Conservation (phyloP, 2,113 vertebrate species). For the Tichodroma muraria region DNA sequence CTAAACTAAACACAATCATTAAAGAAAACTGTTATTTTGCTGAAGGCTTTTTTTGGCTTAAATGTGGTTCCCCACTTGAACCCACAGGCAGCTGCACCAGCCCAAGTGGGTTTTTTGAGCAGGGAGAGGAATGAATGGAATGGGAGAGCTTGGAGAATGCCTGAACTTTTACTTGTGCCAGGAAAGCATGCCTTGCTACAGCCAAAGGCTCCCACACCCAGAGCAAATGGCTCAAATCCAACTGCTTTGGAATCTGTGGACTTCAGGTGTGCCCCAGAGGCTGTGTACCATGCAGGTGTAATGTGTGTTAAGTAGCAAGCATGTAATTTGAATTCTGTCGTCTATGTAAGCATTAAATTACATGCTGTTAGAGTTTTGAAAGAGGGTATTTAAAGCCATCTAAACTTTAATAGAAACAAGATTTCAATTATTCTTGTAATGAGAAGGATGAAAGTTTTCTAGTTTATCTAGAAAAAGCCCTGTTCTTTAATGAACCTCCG, state of each 20-base stretch:
- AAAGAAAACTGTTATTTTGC: not conserved
- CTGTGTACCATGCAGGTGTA: not conserved
- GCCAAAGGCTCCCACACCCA: not conserved
- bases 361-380: constrained; percentile 16
- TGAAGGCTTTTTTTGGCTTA: not conserved
- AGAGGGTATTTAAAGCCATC: constrained; percentile 34
- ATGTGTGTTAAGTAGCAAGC: not conserved
- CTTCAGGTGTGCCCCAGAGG: not conserved
- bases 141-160: not conserved
- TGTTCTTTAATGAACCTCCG: constrained; percentile 1
- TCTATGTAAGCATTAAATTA: constrained; percentile 30
- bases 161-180: not conserved
- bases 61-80: not conserved
- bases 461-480: constrained; percentile 23
- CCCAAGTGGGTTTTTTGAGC: not conserved
- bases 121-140: not conserved
- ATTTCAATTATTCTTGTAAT: constrained; percentile 30
- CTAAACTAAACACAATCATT: not conserved
- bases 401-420: constrained; percentile 51
- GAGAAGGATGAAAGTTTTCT: constrained; percentile 42
- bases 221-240: not conserved
- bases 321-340: constrained; percentile 21
- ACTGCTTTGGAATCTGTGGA: not conserved
- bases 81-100: not conserved
- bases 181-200: not conserved